phyloP scores from a whole-genome alignment of 1,140 invertebrate species.

The Mactra quadrangularis region DNA sequence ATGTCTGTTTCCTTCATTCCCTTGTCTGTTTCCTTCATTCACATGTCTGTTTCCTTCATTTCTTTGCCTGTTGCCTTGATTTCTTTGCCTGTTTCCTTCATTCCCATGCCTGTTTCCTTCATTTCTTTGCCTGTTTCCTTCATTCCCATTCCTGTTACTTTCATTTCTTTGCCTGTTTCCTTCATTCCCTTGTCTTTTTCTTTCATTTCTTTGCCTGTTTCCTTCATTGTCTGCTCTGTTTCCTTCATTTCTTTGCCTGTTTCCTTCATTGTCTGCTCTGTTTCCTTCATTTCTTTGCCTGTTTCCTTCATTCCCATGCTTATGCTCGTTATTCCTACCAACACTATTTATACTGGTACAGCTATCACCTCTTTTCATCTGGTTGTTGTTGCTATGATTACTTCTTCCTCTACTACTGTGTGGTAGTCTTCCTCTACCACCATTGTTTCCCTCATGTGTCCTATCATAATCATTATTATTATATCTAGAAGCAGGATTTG shows the following conservation, averaged over 20 bases:
- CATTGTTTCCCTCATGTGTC: no score
- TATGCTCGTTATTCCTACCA: constrained; percentile 7
- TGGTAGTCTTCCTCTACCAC: background rate
- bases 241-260: background rate
- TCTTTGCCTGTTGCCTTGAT: background rate
- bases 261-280: no score
- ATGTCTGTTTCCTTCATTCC: no score
- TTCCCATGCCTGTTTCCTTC: background rate
- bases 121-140: background rate
- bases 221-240: background rate
- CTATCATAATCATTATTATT: no score
- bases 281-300: background rate
- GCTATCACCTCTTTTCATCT: background rate
- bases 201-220: background rate
- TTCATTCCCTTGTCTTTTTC: background rate
- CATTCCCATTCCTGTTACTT: background rate
- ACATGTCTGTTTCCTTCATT: background rate
- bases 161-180: no score
- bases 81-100: background rate
- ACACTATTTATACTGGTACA: background rate
- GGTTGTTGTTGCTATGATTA: background rate
- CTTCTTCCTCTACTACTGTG: background rate
- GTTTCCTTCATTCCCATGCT: no score
- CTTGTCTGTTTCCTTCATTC: background rate
- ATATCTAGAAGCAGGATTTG: no score